A percentile compares a stretch with the other conserved stretches of the same genome.
phyloP scores from a whole-genome alignment of 2,113 vertebrate genomes.

The Halcyon malimbica region DNA sequence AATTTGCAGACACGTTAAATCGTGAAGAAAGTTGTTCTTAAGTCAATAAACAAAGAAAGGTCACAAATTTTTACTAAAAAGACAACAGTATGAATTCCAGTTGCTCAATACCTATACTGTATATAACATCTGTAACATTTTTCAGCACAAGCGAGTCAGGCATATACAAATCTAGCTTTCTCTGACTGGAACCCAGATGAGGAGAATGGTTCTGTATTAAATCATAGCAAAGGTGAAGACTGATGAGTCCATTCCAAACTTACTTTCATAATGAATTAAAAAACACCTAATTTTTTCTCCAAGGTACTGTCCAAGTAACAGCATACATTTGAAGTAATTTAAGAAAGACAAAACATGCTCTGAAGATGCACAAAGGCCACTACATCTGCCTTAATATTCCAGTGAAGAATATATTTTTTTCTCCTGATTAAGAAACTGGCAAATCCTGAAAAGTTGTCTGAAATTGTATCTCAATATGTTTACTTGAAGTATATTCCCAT shows the following conservation, averaged over 20 bases:
- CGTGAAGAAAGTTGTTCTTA: not conserved
- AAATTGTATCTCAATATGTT: slow-evolving; percentile 35
- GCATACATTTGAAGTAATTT: not conserved
- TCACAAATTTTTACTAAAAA: not conserved
- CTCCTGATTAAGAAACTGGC: not conserved
- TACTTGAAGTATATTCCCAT: slow-evolving; percentile 39
- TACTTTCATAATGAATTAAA: not conserved
- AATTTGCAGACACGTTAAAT: not conserved
- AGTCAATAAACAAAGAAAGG: not conserved
- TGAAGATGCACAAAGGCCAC: not conserved
- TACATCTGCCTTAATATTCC: not conserved
- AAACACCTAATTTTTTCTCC: not conserved
- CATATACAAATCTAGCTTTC: not conserved
- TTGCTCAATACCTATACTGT: not conserved
- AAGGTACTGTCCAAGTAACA: not conserved
- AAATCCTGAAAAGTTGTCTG: slow-evolving; percentile 11
- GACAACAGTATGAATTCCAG: not conserved
- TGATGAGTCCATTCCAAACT: not conserved
- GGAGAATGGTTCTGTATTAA: not conserved
- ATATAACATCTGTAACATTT: not conserved
- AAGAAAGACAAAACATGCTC: not conserved
- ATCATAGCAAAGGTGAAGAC: not conserved
- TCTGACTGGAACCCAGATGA: not conserved
- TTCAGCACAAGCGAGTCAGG: not conserved
- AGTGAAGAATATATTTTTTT: not conserved